Conservation (phyloP, 2,797 vertebrate species). For the Sandelia bainsii region DNA sequence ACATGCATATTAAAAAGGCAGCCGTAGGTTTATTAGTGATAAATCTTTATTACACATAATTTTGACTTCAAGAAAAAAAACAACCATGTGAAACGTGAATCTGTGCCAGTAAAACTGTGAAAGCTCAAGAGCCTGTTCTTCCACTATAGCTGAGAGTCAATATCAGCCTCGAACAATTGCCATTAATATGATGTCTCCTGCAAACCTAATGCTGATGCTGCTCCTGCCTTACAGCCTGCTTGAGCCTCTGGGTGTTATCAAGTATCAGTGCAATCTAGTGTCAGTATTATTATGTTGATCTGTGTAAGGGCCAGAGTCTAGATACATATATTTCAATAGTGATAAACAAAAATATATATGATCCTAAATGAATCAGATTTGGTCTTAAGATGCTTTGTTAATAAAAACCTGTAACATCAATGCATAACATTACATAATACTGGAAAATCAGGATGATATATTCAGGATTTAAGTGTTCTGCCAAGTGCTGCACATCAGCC, state of each 20-base stretch:
- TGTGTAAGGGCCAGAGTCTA: neutral
- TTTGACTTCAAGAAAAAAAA: too few species aligned
- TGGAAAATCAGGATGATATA: neutral
- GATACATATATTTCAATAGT: neutral
- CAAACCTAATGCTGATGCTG: slow-evolving; percentile 29
- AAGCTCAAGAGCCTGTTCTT: slow-evolving; percentile 6
- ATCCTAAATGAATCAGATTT: neutral
- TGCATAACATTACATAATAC: neutral
- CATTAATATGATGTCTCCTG: slow-evolving; percentile 34
- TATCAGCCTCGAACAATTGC: slow-evolving; percentile 39
- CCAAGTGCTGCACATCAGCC: neutral
- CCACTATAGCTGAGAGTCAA: slow-evolving; percentile 10
- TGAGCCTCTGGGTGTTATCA: slow-evolving; percentile 16
- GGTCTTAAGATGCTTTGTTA: neutral
- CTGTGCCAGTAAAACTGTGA: neutral
- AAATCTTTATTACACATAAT: neutral
- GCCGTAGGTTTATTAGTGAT: neutral
- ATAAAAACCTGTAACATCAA: neutral
- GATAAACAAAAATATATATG: too few species aligned
- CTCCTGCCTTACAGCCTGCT: slow-evolving; percentile 18
- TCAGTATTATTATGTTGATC: slow-evolving; percentile 18
- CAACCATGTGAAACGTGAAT: slow-evolving; percentile 4
- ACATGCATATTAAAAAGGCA: neutral
- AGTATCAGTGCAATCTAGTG: slow-evolving; percentile 13
- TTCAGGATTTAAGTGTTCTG: neutral